phyloP scores from a whole-genome alignment of 2,113 vertebrate genomes.

The Apus apus region DNA sequence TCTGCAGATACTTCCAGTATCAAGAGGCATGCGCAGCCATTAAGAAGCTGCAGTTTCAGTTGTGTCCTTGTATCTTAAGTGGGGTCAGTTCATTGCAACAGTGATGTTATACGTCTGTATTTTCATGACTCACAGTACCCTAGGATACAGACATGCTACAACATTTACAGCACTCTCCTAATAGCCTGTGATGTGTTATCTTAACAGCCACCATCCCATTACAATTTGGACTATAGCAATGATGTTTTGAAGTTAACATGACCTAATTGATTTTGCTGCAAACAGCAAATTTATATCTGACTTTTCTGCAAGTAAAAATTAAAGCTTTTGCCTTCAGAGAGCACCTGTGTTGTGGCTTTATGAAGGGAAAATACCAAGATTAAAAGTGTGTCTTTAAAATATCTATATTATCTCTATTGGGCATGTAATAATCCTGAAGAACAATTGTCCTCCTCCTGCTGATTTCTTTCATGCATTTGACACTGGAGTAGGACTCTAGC shows the following conservation, averaged over 20 bases:
- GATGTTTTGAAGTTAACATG: not conserved
- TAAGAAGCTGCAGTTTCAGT: not conserved
- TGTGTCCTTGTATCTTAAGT: not conserved
- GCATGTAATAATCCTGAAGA: not conserved
- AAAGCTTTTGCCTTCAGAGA: not conserved
- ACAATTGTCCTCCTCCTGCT: not conserved
- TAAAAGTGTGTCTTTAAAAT: not conserved
- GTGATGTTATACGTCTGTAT: not conserved
- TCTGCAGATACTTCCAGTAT: not conserved
- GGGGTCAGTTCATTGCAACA: not conserved
- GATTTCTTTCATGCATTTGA: not conserved
- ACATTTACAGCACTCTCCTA: not conserved
- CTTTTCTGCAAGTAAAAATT: not conserved
- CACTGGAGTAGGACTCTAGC: not conserved
- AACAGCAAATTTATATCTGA: not conserved
- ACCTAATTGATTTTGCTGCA: not conserved
- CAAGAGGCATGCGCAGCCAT: fast-evolving
- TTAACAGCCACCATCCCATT: not conserved
- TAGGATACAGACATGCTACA: not conserved
- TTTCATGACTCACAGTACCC: not conserved
- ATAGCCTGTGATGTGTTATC: not conserved
- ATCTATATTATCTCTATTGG: not conserved
- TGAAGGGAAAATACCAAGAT: not conserved
- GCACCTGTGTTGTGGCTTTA: not conserved
- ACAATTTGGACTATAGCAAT: not conserved